A percentile compares a stretch with the other conserved stretches of the same genome.
Evolutionary conservation across 2,113 vertebrate species (phyloP).

Genomic region (Sinocyclocheilus anophthalmus): DNA sequence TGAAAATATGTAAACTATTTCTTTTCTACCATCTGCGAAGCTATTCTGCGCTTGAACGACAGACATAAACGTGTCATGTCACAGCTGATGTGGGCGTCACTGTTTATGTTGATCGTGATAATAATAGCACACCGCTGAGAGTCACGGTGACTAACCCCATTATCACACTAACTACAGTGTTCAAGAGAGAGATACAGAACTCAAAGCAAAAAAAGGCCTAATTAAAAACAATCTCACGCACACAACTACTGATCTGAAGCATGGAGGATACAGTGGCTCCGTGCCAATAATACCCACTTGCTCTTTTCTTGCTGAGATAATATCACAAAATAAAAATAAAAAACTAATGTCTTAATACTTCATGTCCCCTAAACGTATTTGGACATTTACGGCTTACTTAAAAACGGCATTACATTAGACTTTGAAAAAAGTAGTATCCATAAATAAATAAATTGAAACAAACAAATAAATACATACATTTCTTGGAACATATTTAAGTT

Average conservation of each 20-base stretch:
- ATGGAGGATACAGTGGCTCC: neutral
- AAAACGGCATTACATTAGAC: neutral
- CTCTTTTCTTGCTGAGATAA: neutral
- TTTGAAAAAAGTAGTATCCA: neutral
- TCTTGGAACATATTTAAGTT: no score
- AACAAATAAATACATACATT: neutral
- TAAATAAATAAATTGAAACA: neutral
- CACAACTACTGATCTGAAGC: neutral
- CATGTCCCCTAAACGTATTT: neutral
- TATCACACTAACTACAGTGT: slow-evolving; percentile 1
- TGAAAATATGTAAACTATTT: slow-evolving; percentile 11
- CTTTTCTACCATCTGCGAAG: neutral
- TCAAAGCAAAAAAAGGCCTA: neutral
- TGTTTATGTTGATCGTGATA: neutral
- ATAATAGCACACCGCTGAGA: neutral
- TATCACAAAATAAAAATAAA: neutral
- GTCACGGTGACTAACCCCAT: neutral
- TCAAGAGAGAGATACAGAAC: neutral
- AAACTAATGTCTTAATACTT: neutral
- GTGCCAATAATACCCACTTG: neutral
- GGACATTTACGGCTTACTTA: neutral
- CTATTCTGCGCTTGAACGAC: neutral
- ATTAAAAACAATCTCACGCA: slow-evolving; percentile 2
- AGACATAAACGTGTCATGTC: neutral
- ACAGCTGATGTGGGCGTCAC: neutral